phyloP scores from a whole-genome alignment of 1,140 invertebrate species.

The Zophobas morio region DNA sequence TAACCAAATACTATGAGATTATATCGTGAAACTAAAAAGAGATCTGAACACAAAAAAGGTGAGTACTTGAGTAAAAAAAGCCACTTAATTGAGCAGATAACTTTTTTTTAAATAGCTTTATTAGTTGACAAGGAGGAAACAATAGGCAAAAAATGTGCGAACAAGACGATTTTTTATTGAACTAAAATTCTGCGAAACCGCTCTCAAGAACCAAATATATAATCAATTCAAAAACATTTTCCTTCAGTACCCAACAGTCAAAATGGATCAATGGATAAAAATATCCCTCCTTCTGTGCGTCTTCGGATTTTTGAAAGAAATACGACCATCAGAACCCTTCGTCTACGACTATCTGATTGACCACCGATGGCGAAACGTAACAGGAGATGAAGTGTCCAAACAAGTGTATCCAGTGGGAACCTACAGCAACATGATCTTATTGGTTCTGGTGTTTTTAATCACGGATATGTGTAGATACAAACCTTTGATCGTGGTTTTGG shows the following conservation, averaged over 20 bases:
- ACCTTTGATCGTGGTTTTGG: constrained; percentile 85
- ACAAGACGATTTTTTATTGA: too few species aligned
- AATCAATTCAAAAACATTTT: background rate
- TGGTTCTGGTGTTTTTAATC: constrained; percentile 82
- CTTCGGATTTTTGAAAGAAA: constrained; percentile 87
- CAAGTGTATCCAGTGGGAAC: constrained; percentile 85
- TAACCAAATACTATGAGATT: too few species aligned
- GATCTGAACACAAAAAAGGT: too few species aligned
- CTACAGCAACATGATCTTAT: constrained; percentile 79
- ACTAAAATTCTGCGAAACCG: too few species aligned
- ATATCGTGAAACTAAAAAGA: too few species aligned
- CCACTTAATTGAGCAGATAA: too few species aligned
- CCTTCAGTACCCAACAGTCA: background rate
- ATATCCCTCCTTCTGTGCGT: constrained; percentile 79
- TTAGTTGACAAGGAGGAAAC: too few species aligned
- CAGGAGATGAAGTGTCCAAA: constrained; percentile 75
- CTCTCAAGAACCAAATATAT: background rate
- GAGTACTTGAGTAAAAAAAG: too few species aligned
- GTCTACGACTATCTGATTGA: constrained; percentile 80
- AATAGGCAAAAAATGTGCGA: too few species aligned
- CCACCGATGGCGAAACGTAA: constrained; percentile 78
- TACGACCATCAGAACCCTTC: constrained; percentile 85
- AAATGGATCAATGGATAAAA: constrained; percentile 73
- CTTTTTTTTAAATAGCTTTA: too few species aligned
- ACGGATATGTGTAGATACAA: constrained; percentile 90